These are phyloP conservation scores for Potorous gilbertii DNA, from an alignment of 2,797 vertebrate genomes.

Conservation along the genomic window DNA sequence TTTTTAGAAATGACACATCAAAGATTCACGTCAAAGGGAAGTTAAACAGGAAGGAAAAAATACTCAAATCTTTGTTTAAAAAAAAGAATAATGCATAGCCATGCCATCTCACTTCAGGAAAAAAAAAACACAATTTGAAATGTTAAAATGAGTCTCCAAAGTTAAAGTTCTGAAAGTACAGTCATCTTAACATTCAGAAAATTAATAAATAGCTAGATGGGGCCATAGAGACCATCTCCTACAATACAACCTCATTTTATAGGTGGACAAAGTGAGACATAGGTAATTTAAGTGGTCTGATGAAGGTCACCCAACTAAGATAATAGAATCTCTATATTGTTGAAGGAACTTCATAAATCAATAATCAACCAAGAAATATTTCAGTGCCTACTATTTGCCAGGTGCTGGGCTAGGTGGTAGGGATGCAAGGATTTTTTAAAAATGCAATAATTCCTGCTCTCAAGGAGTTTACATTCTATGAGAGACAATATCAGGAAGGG, in stretches of 20 bases:
- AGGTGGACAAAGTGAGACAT: not conserved
- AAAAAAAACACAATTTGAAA: not conserved
- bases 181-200: not conserved
- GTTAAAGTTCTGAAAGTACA: not conserved
- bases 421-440: not conserved
- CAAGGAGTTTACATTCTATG: not conserved
- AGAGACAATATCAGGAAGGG: not conserved
- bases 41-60: slow-evolving; percentile 5
- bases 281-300: not conserved
- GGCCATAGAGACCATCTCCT: not conserved
- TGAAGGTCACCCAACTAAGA: not conserved
- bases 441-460: not conserved
- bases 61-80: not conserved
- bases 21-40: slow-evolving; percentile 1
- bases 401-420: not conserved
- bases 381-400: not conserved
- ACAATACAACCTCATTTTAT: not conserved
- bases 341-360: not conserved
- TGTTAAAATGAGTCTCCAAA: not conserved
- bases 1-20: slow-evolving; percentile 16
- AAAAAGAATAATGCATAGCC: not conserved
- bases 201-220: not conserved
- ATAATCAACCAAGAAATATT: not conserved
- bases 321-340: not conserved
- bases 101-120: not conserved